A percentile compares a stretch with the other conserved stretches of the same genome.
Conservation (phyloP, 2,888 invertebrate species). For the Andrena bicolor region DNA sequence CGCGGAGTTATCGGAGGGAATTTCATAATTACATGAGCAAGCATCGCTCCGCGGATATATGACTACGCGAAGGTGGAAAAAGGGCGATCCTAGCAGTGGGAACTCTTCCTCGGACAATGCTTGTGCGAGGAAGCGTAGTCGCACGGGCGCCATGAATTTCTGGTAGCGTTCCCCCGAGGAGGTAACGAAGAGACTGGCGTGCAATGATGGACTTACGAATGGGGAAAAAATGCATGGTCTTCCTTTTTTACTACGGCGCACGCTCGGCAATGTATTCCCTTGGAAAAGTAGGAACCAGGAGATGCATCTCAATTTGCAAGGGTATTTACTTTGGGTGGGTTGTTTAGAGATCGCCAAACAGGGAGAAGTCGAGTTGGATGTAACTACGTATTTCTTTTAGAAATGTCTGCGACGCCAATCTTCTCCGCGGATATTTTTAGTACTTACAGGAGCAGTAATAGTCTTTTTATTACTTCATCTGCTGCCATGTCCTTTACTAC, state of each 20-base stretch:
- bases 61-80: background rate
- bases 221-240: background rate
- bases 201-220: conserved; percentile 8
- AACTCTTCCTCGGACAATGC: background rate
- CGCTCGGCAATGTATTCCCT: background rate
- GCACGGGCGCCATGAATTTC: background rate
- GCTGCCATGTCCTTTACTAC: too few species aligned
- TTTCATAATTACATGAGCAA: background rate
- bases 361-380: background rate
- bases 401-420: background rate
- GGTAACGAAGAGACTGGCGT: conserved; percentile 7
- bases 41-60: background rate
- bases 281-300: background rate
- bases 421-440: background rate
- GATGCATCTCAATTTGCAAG: conserved; percentile 28
- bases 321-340: background rate
- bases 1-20: too few species aligned
- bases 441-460: background rate
- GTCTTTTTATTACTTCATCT: too few species aligned
- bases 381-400: background rate
- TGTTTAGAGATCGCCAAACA: background rate
- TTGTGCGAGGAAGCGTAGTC: background rate
- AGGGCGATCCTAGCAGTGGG: background rate
- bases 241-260: background rate
- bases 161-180: background rate